Percentiles rank a stretch among this genome's conserved stretches.
phyloP scores from a whole-genome alignment of 23 tunicate species.

The Halocynthia roretzi region DNA sequence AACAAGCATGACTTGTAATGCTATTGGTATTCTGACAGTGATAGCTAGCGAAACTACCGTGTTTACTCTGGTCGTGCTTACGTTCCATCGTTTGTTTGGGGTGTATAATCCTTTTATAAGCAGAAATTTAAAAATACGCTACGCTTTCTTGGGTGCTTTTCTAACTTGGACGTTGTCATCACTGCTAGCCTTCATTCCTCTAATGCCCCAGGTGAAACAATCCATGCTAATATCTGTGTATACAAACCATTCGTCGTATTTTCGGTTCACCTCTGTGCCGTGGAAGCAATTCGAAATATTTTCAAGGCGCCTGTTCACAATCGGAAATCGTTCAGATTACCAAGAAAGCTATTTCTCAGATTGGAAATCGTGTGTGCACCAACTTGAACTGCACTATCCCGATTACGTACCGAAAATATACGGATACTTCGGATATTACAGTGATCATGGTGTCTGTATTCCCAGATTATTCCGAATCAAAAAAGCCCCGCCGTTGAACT shows the following conservation, averaged over 20 bases:
- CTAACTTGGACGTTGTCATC: slow-evolving; percentile 24
- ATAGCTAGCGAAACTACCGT: slow-evolving; percentile 46
- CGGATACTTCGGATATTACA: slow-evolving; percentile 38
- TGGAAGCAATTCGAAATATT: slow-evolving; percentile 17
- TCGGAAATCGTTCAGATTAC: background rate
- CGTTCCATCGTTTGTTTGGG: slow-evolving; percentile 23
- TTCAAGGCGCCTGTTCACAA: slow-evolving; percentile 9
- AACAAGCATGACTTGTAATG: slow-evolving; percentile 21
- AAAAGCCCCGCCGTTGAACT: slow-evolving; percentile 2
- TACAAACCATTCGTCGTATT: slow-evolving; percentile 12
- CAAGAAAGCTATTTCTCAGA: background rate
- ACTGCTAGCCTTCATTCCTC: slow-evolving; percentile 24
- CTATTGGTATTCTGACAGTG: slow-evolving; percentile 31
- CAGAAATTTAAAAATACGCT: background rate
- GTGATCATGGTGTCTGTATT: slow-evolving; percentile 37
- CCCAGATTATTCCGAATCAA: slow-evolving; percentile 19
- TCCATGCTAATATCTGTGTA: slow-evolving; percentile 19
- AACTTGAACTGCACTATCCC: background rate
- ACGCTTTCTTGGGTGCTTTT: background rate
- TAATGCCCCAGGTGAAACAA: background rate
- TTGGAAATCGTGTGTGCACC: background rate
- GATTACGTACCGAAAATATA: background rate
- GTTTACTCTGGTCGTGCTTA: slow-evolving; percentile 24
- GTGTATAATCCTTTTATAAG: slow-evolving; percentile 19
- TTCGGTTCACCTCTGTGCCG: slow-evolving; percentile 19